A percentile compares a stretch with the other conserved stretches of the same genome.
These are phyloP conservation scores for Micrasema minimum DNA, from an alignment of 1,140 invertebrate genomes.

Conservation along the genomic window DNA sequence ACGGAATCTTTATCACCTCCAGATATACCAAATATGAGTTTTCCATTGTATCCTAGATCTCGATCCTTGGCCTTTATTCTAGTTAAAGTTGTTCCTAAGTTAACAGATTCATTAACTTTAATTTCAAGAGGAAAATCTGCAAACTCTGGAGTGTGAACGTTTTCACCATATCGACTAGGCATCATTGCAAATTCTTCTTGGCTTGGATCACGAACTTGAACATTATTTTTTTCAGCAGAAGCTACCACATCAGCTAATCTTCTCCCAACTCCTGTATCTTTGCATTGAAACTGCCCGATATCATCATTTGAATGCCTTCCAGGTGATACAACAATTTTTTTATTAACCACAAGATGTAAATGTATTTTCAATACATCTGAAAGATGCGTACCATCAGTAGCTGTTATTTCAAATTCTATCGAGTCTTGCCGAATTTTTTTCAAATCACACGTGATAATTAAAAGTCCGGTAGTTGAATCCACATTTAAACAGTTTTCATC, in stretches of 20 bases:
- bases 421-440: constrained; percentile 72
- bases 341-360: constrained; percentile 74
- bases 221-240: constrained; percentile 79
- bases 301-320: constrained; percentile 56
- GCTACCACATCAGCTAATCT: constrained; percentile 78
- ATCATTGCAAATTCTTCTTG: constrained; percentile 75
- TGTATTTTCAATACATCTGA: constrained; percentile 77
- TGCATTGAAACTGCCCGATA: constrained; percentile 75
- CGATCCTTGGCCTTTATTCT: constrained; percentile 78
- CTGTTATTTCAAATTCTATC: constrained; percentile 79
- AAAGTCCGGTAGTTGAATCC: constrained; percentile 75
- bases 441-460: constrained; percentile 75
- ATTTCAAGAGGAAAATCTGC: constrained; percentile 75
- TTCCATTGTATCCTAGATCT: constrained; percentile 78
- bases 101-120: constrained; percentile 82
- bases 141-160: constrained; percentile 81
- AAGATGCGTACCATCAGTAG: constrained; percentile 87
- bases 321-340: constrained; percentile 58
- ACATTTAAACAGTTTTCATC: constrained; percentile 85
- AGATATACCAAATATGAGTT: constrained; percentile 83
- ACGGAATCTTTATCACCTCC: constrained; percentile 84
- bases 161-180: constrained; percentile 81
- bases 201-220: constrained; percentile 60
- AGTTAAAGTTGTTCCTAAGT: constrained; percentile 74
- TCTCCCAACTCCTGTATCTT: constrained; percentile 80